Evolutionary conservation across 2,113 vertebrate species (phyloP).

Genomic region (Eulemur rufifrons): DNA sequence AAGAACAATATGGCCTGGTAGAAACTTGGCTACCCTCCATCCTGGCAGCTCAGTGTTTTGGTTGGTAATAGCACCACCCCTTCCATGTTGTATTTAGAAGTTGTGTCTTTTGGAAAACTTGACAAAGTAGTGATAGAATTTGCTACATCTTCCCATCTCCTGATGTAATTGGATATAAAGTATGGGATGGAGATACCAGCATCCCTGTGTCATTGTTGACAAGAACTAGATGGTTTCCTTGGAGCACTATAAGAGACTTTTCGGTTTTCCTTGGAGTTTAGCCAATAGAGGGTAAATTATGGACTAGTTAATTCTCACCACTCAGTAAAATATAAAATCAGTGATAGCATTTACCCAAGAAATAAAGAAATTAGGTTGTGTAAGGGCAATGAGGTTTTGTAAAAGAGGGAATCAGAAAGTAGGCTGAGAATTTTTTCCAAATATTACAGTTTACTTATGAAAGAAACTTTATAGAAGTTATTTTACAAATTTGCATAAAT

Average conservation of each 20-base stretch:
- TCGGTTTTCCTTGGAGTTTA: not conserved
- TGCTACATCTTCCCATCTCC: not conserved
- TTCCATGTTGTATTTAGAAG: not conserved
- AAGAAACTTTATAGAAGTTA: not conserved
- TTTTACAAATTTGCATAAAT: not conserved
- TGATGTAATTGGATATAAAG: not conserved
- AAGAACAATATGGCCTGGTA: not conserved
- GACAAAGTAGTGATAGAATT: not conserved
- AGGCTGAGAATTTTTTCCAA: not conserved
- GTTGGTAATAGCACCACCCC: not conserved
- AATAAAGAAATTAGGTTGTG: not conserved
- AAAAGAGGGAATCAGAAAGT: not conserved
- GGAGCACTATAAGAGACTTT: not conserved
- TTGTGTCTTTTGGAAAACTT: not conserved
- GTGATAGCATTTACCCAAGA: not conserved
- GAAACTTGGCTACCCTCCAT: not conserved
- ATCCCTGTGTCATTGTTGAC: not conserved
- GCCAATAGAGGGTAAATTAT: not conserved
- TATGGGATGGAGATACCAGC: not conserved
- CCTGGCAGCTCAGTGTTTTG: not conserved
- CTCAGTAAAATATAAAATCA: not conserved
- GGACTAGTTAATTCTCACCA: not conserved
- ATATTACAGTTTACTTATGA: not conserved
- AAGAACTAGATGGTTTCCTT: not conserved
- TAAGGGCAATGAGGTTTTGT: not conserved